Evolutionary conservation across 2,888 invertebrate species (phyloP), one percentile per base, ranked within the genome.

Genomic region (Aphodius sticticus): DNA sequence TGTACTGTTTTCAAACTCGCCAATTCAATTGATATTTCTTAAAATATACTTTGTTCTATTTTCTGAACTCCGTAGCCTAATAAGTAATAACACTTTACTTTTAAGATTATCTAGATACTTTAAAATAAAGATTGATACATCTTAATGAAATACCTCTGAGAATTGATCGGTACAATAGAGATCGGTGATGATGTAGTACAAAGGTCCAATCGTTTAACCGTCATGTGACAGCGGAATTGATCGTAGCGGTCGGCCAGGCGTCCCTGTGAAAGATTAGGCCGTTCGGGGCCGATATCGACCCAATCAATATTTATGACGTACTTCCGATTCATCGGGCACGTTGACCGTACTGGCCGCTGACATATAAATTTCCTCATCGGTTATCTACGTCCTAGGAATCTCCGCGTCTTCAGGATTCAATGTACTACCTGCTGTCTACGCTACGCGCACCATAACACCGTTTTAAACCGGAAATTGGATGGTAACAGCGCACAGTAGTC

Each of bases 171-270:
- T 53, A 53, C 53, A 53, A 53, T 53, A 2, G 53, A 53, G 53
- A 53, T 53, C 3, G 53, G 53, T 53, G 53, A 53, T 12, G 53
- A 53, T 53, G 53, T 53, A 53, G 53, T 53, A 12, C 53, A 53
- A 53, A 53, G 53, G 53, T 53, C 53, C 53, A 53, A 53, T 53
- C 53, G 53, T 53, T 53, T 53, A 53, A 53, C 53, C 53, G 53
- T 5, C 9, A 53, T 53, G 53, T 53, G 53, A 53, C 53, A 53
- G 12, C 12, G 7, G 53, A 53, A 53, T 53, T 53, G 53, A 53
- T 53, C 53, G 53, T 1, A 2, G 53, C 9, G 53, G 7, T 53
- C 53, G 3, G 53, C 12, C 3, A 53, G 6, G 53, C 53, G 53
- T 53, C 53, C 9, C 53, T 1, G 53, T 53, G 53, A 53, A 53